Evolutionary conservation across 2,113 vertebrate genomes (phyloP).

Genomic region (Procapra przewalskii): DNA sequence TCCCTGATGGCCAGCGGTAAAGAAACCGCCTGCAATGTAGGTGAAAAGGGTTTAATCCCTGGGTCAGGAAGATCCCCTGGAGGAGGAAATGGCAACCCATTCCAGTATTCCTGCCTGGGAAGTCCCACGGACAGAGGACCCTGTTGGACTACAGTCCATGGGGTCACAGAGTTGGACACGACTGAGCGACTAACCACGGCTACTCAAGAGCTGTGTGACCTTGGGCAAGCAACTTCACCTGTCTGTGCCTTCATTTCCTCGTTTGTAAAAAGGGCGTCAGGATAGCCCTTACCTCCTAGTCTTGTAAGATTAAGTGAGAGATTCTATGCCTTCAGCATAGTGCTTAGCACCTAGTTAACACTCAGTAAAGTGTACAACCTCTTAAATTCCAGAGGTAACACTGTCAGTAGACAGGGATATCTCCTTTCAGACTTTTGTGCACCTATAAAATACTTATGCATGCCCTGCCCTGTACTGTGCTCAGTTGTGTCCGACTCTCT

Average conservation of each 20-base stretch:
- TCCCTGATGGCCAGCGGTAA: neutral
- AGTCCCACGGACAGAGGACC: neutral
- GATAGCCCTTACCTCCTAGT: neutral
- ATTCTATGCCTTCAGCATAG: accelerated
- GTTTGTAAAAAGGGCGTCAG: neutral
- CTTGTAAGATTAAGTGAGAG: neutral
- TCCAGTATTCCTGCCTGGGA: neutral
- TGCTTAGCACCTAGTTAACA: no score
- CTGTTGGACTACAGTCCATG: neutral
- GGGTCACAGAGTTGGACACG: neutral
- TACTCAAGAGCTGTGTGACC: neutral
- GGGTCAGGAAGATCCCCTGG: neutral
- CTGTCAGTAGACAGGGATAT: accelerated
- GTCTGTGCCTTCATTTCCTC: neutral
- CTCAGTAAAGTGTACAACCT: accelerated
- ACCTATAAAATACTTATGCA: neutral
- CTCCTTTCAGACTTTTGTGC: neutral
- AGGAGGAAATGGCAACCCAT: neutral
- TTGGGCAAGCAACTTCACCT: neutral
- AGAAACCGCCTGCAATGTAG: neutral
- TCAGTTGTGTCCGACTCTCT: neutral
- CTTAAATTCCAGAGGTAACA: neutral
- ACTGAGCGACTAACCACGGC: neutral
- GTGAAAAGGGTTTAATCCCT: neutral
- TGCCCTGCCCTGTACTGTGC: neutral